A percentile compares a stretch with the other conserved stretches of the same genome.
Evolutionary conservation across 2,888 invertebrate genomes (phyloP).

Genomic region (Bhutanitis thaidina): DNA sequence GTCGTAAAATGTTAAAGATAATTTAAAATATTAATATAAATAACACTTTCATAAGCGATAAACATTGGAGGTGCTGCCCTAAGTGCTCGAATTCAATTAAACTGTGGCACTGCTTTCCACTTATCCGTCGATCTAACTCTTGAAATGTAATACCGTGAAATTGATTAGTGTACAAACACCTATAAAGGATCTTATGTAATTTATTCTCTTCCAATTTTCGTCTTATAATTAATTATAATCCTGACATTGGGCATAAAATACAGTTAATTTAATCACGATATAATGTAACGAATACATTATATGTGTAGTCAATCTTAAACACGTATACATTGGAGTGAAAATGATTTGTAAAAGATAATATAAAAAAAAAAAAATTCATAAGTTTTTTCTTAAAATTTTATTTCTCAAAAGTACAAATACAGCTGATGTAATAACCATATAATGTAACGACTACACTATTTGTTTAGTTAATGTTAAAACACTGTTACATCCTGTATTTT

Average conservation of each 20-base stretch:
- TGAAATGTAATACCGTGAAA: conserved; percentile 25
- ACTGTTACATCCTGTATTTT: too few species aligned
- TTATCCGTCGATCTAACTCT: conserved; percentile 21
- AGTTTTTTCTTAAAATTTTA: too few species aligned
- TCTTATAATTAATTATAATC: conserved; percentile 1
- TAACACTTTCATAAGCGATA: conserved; percentile 9
- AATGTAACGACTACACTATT: too few species aligned
- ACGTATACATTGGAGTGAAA: too few species aligned
- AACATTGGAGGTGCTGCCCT: neutral
- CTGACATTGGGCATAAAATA: neutral
- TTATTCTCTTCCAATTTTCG: neutral
- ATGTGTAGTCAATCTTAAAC: too few species aligned
- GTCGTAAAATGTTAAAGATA: neutral
- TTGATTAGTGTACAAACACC: conserved; percentile 25
- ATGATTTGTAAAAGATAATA: too few species aligned
- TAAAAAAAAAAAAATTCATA: too few species aligned
- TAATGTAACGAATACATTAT: too few species aligned
- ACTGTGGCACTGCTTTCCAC: conserved; percentile 19
- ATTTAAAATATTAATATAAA: neutral
- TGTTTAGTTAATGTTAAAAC: too few species aligned
- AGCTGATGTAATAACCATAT: neutral
- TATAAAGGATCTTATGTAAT: conserved; percentile 23
- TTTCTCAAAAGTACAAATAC: too few species aligned
- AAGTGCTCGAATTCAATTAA: conserved; percentile 10
- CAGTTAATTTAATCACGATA: neutral